Evolutionary conservation across 2,888 invertebrate species (phyloP).

Genomic region (Apodemia mormo): DNA sequence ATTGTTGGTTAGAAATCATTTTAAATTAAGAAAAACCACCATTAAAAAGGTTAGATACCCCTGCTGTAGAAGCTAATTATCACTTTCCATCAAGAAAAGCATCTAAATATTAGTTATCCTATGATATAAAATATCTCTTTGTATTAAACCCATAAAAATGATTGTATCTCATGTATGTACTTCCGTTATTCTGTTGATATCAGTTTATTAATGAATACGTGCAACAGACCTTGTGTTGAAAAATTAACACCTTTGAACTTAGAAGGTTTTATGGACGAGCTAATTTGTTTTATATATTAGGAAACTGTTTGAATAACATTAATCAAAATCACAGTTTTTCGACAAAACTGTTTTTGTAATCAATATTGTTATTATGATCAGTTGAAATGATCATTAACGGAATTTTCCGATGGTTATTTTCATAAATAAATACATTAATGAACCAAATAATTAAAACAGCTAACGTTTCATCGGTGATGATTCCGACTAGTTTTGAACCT

Average conservation of each 20-base stretch:
- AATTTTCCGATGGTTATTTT: background rate
- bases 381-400: background rate
- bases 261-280: conserved; percentile 49
- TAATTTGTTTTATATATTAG: conserved; percentile 45
- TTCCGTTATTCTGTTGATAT: conserved; percentile 10
- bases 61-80: too few relatives aligned
- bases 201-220: conserved; percentile 51
- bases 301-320: conserved; percentile 38
- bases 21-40: too few relatives aligned
- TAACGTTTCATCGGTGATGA: too few relatives aligned
- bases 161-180: background rate
- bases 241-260: conserved; percentile 62
- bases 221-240: conserved; percentile 58
- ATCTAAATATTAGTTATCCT: too few relatives aligned
- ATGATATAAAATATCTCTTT: too few relatives aligned
- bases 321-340: conserved; percentile 23
- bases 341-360: conserved; percentile 1
- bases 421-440: too few relatives aligned
- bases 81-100: too few relatives aligned
- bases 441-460: too few relatives aligned
- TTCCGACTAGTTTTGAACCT: too few relatives aligned
- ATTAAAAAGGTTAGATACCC: too few relatives aligned
- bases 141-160: background rate
- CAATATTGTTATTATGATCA: background rate
- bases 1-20: too few relatives aligned